Evolutionary conservation across 2,797 vertebrate genomes (phyloP), one percentile per base, ranked within the genome.

Genomic region (Xenentodon cancila): DNA sequence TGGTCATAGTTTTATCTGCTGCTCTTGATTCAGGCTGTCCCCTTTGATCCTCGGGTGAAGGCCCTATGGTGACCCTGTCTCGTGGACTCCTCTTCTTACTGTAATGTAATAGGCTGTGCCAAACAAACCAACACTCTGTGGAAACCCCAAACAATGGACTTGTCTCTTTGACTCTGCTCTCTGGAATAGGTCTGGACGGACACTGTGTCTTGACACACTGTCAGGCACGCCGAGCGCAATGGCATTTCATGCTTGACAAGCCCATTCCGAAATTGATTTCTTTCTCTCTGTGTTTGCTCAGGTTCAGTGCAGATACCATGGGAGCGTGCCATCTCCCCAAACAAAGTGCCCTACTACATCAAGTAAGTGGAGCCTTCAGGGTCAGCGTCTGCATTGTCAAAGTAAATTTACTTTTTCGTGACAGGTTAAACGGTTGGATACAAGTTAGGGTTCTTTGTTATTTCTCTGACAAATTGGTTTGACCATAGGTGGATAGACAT

Each of bases 261-360:
- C 49, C 75, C 69, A 32, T 73, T 75, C 42, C 69, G 44, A 62
- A 71, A 84, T 59, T 71, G 76, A 85, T 86, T 77, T 75, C 37
- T 53, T 18, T 70, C 15, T 78, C 13, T 79, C 15, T 84, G 67
- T 90, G 75, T 84, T 77, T 79, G 60, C 20, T 13, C 89, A 99
- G 97, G 95, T 84, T 99, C 97, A 19, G 97, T 99, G 75, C 97
- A 99, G 90, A 94, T 98, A 67, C 97, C 97, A 43, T 99, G 97
- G 97, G 97, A 99, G 84, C 93, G 97, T 82, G 96, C 97, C 83
- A 98, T 99, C 87, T 99, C 97, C 73, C 97, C 97, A 54, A 99
- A 98, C 92, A 99, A 98, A 95, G 97, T 99, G 89, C 97, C 97
- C 21, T 99, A 99, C 87, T 99, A 99, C 88, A 98, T 99, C 92